These are phyloP conservation scores for Margaritifera margaritifera DNA, from an alignment of 2,888 invertebrate species.

Conservation along the genomic window DNA sequence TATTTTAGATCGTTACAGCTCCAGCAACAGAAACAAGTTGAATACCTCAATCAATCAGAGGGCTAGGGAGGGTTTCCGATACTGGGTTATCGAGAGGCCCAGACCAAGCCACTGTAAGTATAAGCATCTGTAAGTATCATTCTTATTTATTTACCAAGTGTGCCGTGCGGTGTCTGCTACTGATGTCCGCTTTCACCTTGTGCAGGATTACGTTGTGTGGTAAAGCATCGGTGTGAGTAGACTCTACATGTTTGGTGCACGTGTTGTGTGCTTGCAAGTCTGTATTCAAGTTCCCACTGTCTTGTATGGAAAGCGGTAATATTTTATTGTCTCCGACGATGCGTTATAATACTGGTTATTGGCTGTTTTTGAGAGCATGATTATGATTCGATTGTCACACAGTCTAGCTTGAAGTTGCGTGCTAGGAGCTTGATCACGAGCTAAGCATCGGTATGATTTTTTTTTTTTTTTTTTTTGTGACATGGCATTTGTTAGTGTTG, in stretches of 20 bases:
- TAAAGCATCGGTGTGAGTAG: slow-evolving; percentile 3
- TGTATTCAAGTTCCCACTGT: neutral
- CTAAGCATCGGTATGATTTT: too few species aligned
- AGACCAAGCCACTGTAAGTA: slow-evolving; percentile 63
- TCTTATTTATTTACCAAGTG: too few species aligned
- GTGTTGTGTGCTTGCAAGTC: neutral
- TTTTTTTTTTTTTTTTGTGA: too few species aligned
- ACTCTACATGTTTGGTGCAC: neutral
- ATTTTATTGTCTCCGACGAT: too few species aligned
- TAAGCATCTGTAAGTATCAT: neutral
- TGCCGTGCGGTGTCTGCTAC: too few species aligned
- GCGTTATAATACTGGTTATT: too few species aligned
- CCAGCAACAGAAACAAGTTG: slow-evolving; percentile 14
- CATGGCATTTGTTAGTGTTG: too few species aligned
- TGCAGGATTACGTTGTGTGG: too few species aligned
- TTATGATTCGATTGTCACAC: too few species aligned
- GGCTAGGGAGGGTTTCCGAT: slow-evolving; percentile 61
- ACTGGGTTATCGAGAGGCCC: slow-evolving; percentile 63
- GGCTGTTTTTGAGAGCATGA: too few species aligned
- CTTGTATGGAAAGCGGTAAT: neutral
- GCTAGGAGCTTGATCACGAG: too few species aligned
- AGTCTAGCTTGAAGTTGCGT: too few species aligned
- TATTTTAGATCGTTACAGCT: slow-evolving; percentile 28
- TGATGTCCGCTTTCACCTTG: slow-evolving; percentile 1
- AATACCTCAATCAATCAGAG: slow-evolving; percentile 52